Base-by-base conservation (phyloP, 2,113 vertebrate genomes). In the Dunckerocampus dactyliophorus region DNA sequence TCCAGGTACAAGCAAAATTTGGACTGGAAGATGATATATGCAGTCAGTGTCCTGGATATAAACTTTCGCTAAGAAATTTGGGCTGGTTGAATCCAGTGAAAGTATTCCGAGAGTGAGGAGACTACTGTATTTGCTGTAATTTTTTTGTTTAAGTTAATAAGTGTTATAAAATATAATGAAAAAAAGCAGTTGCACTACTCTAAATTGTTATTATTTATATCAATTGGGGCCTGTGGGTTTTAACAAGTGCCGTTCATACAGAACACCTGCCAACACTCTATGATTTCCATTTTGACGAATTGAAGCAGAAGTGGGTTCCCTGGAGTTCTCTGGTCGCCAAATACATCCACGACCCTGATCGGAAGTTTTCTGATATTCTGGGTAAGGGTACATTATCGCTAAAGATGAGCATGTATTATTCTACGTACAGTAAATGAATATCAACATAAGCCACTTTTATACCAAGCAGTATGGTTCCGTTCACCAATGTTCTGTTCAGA, bases 201-300 rank as follows among this genome's bases (percentile, higher is more conserved):
- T 16, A 31, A 34, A 31, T n/a, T 4, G 24, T 34, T 14, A 13
- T 14, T 14, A 1, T 24, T 31, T 17, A 8, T 51, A 51, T 24
- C 5, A 37, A 3, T 56, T 15, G 19, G 12, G 20, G 42, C 6
- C 19, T 13, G 11, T 39, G 14, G 1, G 1, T 43, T 49, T 58
- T 47, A 43, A 64, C 42, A 17, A 42, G 39, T 47, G 6, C 48
- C 10, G 14, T 74, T 57, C 17, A 80, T 83, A 11, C 82, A 99
- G 96, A 91, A 60, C 93, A 92, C 31, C 87, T 94, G 43, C 92
- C 93, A 1, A 94, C 93, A 62, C 82, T 99, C 63, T 98, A 91
- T 57, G 94, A 98, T 72, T 99, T 96, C 49, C 97, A 99, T 69
- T 99, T 97, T 77, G 92, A 98, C 72, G 74, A 46, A 10, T 61